Evolutionary conservation across 2,888 invertebrate species (phyloP).

Genomic region (Sinotaia quadrata): DNA sequence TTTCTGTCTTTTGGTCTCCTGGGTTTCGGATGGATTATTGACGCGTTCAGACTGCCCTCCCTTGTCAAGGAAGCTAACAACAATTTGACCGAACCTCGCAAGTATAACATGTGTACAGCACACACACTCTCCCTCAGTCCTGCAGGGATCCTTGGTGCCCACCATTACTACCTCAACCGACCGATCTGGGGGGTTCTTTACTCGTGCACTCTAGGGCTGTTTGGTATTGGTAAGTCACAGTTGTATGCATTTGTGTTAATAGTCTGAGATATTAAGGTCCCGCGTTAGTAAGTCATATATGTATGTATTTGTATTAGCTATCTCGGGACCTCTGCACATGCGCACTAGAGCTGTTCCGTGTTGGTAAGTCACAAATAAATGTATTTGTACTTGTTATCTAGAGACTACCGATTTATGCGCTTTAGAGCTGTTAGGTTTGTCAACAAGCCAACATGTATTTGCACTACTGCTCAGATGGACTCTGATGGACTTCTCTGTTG

Average conservation of each 20-base stretch:
- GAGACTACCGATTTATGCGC: slow-evolving; percentile 30
- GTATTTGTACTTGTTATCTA: too few relatives aligned
- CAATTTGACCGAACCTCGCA: background rate
- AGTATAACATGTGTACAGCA: slow-evolving; percentile 20
- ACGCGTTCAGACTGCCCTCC: slow-evolving; percentile 35
- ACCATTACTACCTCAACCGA: slow-evolving; percentile 39
- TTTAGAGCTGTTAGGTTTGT: slow-evolving; percentile 29
- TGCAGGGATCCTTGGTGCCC: slow-evolving; percentile 34
- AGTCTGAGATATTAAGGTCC: too few relatives aligned
- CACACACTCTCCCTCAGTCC: slow-evolving; percentile 31
- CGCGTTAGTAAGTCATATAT: too few relatives aligned
- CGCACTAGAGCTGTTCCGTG: slow-evolving; percentile 29
- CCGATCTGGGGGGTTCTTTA: slow-evolving; percentile 35
- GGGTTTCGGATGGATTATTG: slow-evolving; percentile 43
- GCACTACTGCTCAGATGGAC: too few relatives aligned
- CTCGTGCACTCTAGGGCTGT: slow-evolving; percentile 27
- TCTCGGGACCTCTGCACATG: slow-evolving; percentile 30
- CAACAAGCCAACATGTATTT: too few relatives aligned
- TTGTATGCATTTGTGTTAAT: too few relatives aligned
- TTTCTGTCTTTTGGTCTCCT: slow-evolving; percentile 36
- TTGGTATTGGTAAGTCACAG: slow-evolving; percentile 28
- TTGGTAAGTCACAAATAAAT: slow-evolving; percentile 23
- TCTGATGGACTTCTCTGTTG: too few relatives aligned
- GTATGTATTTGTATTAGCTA: too few relatives aligned
- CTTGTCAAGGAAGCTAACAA: slow-evolving; percentile 38